Base-by-base conservation (phyloP, 2,113 vertebrate species). In the Hiodon alosoides region DNA sequence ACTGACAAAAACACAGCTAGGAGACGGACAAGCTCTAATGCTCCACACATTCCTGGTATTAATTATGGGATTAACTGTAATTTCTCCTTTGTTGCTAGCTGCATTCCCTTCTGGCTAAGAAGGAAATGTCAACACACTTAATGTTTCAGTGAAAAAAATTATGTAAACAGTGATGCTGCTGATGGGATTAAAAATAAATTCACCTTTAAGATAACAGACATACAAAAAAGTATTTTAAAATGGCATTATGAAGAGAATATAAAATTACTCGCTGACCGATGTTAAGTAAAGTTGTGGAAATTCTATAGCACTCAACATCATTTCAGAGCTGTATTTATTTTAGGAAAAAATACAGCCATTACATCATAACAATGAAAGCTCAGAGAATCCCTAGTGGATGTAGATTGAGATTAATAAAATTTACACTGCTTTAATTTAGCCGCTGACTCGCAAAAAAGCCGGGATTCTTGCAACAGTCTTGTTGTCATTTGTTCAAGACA, bases 51-150 rank as follows among this genome's bases (percentile, higher is more conserved):
- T 68, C 71, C 57, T 73, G 13, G 31, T 65, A 67, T 72, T 58
- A 50, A 73, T 17, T 76, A 52, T 61, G 51, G 71, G 57, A 73
- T 73, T 69, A 74, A 78, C 53, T 77, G 51, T 54, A 17, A 69
- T 77, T 62, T 68, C 57, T 54, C 11, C 50, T 53, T 68, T 55
- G 59, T 61, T 61, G 11, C 64, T 59, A 65, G 57, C 7, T 13
- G 68, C 13, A 64, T 46, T 16, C n/a, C 6, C 48, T 55, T 55
- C 59, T 8, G 46, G 53, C 57, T n/a, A 14, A 5, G 67, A 17
- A 67, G 74, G 62, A 69, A 68, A 67, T 68, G 66, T 60, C 17
- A 16, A 59, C 54, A 52, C 67, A 54, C 72, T 54, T 65, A 48
- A 51, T 65, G 54, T 77, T 55, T 72, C 8, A 6, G 31, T 52